Evolutionary conservation across 2,113 vertebrate species (phyloP).

Genomic region (Apteryx owenii): DNA sequence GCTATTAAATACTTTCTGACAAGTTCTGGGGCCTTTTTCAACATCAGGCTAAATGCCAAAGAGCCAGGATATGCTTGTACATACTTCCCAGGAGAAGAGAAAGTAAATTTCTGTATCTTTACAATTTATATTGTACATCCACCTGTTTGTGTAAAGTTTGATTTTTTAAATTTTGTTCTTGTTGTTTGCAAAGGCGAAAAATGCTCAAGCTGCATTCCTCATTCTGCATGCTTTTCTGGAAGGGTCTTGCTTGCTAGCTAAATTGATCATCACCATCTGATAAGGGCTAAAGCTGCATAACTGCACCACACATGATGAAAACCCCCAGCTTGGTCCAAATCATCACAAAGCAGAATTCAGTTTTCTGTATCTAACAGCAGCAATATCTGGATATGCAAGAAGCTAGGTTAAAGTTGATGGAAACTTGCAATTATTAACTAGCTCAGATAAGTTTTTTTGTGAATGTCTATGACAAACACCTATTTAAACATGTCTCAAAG

Average conservation of each 20-base stretch:
- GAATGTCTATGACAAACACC: too few relatives aligned
- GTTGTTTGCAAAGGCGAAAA: neutral
- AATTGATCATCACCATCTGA: neutral
- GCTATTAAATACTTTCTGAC: neutral
- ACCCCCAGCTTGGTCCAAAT: neutral
- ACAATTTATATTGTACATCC: neutral
- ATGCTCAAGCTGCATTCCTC: neutral
- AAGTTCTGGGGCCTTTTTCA: neutral
- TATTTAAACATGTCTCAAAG: neutral
- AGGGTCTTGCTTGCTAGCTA: neutral
- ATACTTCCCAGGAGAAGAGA: neutral
- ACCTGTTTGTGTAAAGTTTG: neutral
- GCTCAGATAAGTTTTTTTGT: neutral
- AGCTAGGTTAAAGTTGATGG: neutral
- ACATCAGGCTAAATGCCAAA: neutral
- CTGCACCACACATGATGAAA: neutral
- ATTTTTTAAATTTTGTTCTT: neutral
- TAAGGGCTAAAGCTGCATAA: neutral
- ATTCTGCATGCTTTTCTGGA: neutral
- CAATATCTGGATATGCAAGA: neutral
- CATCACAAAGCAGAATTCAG: neutral
- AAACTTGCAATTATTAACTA: neutral
- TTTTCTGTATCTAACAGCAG: neutral
- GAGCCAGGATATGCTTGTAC: neutral
- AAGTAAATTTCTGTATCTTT: neutral